phyloP scores from a whole-genome alignment of 2,797 vertebrate genomes.

The Varecia variegata region DNA sequence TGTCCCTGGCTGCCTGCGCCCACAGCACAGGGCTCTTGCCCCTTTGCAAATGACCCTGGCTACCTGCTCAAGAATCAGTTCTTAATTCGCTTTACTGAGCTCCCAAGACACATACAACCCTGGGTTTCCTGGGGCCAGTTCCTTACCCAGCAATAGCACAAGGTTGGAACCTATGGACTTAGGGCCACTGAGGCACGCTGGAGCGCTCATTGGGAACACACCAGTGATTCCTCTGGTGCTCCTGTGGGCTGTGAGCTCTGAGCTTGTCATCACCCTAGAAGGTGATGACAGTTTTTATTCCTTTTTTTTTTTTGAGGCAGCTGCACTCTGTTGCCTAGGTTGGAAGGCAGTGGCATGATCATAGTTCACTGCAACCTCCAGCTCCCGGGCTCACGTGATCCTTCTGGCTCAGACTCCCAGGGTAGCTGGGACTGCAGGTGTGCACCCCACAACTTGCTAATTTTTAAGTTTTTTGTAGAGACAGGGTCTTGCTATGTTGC shows the following conservation, averaged over 20 bases:
- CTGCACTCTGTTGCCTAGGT: neutral
- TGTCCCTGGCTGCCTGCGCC: too few relatives aligned
- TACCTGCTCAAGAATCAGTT: neutral
- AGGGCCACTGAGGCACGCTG: neutral
- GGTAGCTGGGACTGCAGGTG: neutral
- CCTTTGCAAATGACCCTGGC: neutral
- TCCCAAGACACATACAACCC: neutral
- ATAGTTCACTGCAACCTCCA: neutral
- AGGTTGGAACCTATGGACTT: neutral
- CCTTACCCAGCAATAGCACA: fast-evolving
- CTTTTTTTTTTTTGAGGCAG: neutral
- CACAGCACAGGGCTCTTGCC: neutral
- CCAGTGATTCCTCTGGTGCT: neutral
- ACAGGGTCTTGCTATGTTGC: neutral
- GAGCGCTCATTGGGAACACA: neutral
- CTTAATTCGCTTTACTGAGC: neutral
- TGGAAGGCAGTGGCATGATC: neutral
- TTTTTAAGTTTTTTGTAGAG: neutral
- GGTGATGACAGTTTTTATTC: neutral
- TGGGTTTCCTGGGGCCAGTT: neutral
- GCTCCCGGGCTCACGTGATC: neutral
- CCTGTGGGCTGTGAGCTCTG: neutral
- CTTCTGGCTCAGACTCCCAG: neutral
- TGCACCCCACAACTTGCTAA: neutral
- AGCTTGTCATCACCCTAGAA: neutral